Base-by-base conservation (phyloP, 30 jellyfish, hydroid and myxozoan genomes). In the Phacellophora camtschatica region DNA sequence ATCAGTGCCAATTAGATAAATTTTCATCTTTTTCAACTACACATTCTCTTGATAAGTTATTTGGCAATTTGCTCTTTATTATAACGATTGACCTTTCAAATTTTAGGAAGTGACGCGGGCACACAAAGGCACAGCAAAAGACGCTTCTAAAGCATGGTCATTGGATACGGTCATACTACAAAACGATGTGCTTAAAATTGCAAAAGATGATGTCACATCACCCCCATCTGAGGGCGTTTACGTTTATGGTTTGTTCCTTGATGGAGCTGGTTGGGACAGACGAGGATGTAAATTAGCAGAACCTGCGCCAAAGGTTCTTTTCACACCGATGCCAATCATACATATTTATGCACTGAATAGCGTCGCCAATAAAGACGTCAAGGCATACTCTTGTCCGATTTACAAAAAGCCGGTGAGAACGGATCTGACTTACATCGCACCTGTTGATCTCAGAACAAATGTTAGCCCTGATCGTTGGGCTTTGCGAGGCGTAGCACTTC, bases 181-280 rank as follows among this genome's bases (percentile, higher is more conserved):
- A 58, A 87, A 87, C 48, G 96, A 87, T 1, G 96, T 87, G 6
- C 83, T 87, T 55, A 87, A 87, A 48, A 61, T 69, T 7, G 19
- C 57, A 2, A 87, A 87, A 68, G 96, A 87, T 46, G 96, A 87
- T 68, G 89, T 87, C 53, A 55, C 87, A 4, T 46, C 92, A 4
- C 80, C 96, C 5, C 96, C 96, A n/a, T 43, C 92, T 31, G 96
- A 87, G 34, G 96, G 96, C 19, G 96, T 87, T 48, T 87, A 87
- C 51, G 96, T 87, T 13, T 77, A 87, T 51, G 96, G 96, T n/a
- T 45, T 87, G 74, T 87, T 77, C 30, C 73, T 87, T 51, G 96
- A 87, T 32, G 96, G 96, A 56, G 92, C 96, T 1, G 96, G 96
- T 18, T 87, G 96, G 96, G 96, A 87, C 55, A 42, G 88, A 50